Base-by-base conservation (phyloP, 2,113 vertebrate genomes). In the Morone chrysops region DNA sequence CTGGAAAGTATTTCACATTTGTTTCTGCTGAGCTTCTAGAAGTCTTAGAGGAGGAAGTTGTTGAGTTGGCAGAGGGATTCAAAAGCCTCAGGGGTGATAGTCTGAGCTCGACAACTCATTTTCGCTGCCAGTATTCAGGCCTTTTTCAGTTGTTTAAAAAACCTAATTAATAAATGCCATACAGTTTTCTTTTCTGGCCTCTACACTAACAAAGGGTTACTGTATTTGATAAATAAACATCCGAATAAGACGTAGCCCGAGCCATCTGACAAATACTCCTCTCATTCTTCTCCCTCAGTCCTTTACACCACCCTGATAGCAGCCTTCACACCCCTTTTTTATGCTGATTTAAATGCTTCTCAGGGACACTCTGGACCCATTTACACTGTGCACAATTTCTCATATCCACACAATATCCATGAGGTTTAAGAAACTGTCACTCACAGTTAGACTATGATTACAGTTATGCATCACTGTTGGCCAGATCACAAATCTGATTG, bases 41-140 rank as follows among this genome's bases (percentile, higher is more conserved):
- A 36, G 48, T 63, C 38, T 51, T 77, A 16, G n/a, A 54, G 75
- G 51, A 59, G 18, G 54, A 20, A 60, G 13, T 17, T 72, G 48
- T 47, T 71, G 59, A 6, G 7, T 62, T 54, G 38, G 48, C n/a
- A 43, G 38, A 63, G 18, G 50, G 45, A 81, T 9, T 66, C 54
- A 41, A 68, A 73, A 73, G 17, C 56, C 8, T 61, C 36, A 45
- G n/a, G 4, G 22, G 48, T 63, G 40, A 47, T 25, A 18, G 40
- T 72, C 50, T 72, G 66, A 38, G 14, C 38, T 47, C 48, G 11
- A 0, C 20, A 41, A 41, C 45, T 31, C 0, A 12, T 59, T 70
- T 70, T 62, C 6, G 0, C n/a, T 8, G 18, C 11, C 68, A 54
- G 12, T 47, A n/a, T 53, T 13, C 20, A 20, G 10, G 20, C 2